Conservation (phyloP, 2,113 vertebrate species). For the Campylorhamphus procurvoides region DNA sequence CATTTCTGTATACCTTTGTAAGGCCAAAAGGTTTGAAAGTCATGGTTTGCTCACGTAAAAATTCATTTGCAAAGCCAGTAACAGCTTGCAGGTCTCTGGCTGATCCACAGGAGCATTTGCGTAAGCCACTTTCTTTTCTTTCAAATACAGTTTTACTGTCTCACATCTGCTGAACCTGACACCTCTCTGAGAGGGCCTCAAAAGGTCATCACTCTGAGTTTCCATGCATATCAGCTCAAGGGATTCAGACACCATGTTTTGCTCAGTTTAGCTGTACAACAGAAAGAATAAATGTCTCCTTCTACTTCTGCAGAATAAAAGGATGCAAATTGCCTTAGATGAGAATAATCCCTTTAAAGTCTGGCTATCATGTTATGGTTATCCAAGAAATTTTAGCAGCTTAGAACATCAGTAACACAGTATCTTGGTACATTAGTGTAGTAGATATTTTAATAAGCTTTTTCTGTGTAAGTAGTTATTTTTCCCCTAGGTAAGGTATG, state of each 20-base stretch:
- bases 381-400: not conserved
- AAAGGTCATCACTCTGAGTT: not conserved
- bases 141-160: not conserved
- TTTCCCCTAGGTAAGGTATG: not conserved
- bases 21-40: not conserved
- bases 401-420: not conserved
- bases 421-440: not conserved
- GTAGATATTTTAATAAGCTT: not conserved
- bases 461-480: not conserved
- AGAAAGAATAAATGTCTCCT: not conserved
- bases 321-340: not conserved
- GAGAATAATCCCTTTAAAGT: not conserved
- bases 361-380: not conserved
- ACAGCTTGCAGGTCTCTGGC: not conserved
- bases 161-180: not conserved
- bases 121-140: not conserved
- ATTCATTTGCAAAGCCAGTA: not conserved
- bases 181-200: not conserved
- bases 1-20: not conserved
- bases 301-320: not conserved
- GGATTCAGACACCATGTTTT: not conserved
- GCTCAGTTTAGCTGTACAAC: not conserved
- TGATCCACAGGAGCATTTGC: not conserved
- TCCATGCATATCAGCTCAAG: not conserved
- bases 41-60: not conserved